phyloP scores from a whole-genome alignment of 2,797 vertebrate species.

The Macrochelys suwanniensis region DNA sequence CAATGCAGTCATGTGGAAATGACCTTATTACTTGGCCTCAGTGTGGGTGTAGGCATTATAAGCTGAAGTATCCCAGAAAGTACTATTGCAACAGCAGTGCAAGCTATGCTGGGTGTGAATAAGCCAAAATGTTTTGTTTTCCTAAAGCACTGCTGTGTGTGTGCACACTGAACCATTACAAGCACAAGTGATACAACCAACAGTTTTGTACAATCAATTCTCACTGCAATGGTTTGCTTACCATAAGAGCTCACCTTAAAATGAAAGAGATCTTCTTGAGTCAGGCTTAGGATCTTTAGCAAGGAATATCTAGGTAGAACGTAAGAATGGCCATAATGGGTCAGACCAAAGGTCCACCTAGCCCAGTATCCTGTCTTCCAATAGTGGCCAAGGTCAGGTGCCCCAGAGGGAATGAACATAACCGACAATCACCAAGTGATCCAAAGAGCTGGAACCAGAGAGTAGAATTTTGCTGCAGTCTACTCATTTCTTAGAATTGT shows the following conservation, averaged over 20 bases:
- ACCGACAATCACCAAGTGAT: no score
- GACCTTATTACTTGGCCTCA: fast-evolving
- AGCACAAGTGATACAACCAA: background rate
- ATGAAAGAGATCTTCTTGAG: background rate
- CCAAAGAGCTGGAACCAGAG: background rate
- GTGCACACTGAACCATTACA: fast-evolving
- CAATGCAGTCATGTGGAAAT: fast-evolving
- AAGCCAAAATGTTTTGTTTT: background rate
- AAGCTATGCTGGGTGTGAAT: background rate
- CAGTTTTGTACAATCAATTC: background rate
- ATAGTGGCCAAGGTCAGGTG: no score
- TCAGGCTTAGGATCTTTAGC: background rate
- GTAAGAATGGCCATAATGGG: no score
- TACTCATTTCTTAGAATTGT: background rate
- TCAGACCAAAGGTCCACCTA: no score
- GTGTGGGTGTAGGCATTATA: fast-evolving
- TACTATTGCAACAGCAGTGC: background rate
- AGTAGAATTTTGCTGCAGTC: background rate
- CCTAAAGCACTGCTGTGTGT: background rate
- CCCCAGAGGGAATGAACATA: no score
- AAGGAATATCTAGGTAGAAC: background rate
- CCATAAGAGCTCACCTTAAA: background rate
- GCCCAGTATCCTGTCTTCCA: no score
- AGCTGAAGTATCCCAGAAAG: background rate
- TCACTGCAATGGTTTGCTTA: background rate